Percentiles rank a stretch among this genome's conserved stretches.
Evolutionary conservation across 2,888 invertebrate genomes (phyloP).

Genomic region (Protophormia terraenovae): DNA sequence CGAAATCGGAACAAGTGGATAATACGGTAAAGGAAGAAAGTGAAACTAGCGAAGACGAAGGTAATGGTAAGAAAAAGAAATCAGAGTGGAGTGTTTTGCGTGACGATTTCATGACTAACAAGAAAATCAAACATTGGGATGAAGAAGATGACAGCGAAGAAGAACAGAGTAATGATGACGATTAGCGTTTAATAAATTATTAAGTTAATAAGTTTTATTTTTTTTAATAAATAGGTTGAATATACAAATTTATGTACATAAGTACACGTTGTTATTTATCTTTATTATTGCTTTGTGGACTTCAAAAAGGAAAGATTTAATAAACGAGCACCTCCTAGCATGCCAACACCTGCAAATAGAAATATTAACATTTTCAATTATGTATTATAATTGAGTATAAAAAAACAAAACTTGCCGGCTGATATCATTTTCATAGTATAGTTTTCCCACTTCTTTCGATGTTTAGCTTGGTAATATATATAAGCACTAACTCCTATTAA

Average conservation of each 20-base stretch:
- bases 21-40: conserved; percentile 82
- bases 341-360: conserved; percentile 82
- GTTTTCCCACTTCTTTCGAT: conserved; percentile 77
- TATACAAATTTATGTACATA: too few species aligned
- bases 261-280: conserved; percentile 9
- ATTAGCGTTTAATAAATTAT: conserved; percentile 38
- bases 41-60: conserved; percentile 79
- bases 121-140: conserved; percentile 96
- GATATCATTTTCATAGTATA: conserved; percentile 74
- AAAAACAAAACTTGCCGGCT: conserved; percentile 69
- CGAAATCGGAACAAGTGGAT: conserved; percentile 83
- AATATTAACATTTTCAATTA: neutral
- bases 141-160: conserved; percentile 82
- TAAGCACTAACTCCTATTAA: conserved; percentile 85
- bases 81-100: conserved; percentile 85
- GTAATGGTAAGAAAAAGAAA: conserved; percentile 77
- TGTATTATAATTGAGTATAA: neutral
- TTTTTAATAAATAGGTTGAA: conserved; percentile 29
- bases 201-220: neutral
- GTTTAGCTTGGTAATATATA: conserved; percentile 83
- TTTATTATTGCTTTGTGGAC: conserved; percentile 52
- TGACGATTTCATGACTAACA: conserved; percentile 95
- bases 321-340: conserved; percentile 84
- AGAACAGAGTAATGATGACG: conserved; percentile 52
- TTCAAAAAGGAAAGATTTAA: conserved; percentile 80